Percentiles rank a stretch among this genome's conserved stretches.
These are phyloP conservation scores for Salvelinus namaycush DNA, from an alignment of 2,113 vertebrate genomes.

Conservation along the genomic window DNA sequence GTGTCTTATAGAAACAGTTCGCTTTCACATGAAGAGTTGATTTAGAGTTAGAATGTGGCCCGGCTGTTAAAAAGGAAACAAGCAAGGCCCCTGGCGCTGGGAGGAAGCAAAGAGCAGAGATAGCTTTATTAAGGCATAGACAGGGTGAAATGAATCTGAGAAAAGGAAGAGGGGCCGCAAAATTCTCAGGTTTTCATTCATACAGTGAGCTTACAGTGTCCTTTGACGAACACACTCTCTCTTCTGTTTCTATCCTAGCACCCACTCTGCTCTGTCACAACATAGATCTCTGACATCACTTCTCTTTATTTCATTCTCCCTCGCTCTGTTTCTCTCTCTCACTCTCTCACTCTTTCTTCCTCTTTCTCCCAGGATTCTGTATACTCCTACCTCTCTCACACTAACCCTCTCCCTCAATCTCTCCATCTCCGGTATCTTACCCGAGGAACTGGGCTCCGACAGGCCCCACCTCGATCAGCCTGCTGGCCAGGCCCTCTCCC, in stretches of 20 bases:
- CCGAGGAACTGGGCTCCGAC: slow-evolving; percentile 98
- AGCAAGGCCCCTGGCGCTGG: slow-evolving; percentile 47
- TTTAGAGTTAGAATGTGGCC: slow-evolving; percentile 38
- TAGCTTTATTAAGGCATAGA: slow-evolving; percentile 56
- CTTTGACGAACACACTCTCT: neutral
- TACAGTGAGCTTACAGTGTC: neutral
- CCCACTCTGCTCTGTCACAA: neutral
- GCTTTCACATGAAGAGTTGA: slow-evolving; percentile 3
- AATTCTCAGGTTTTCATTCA: slow-evolving; percentile 15
- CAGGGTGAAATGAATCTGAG: slow-evolving; percentile 50
- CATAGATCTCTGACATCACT: neutral
- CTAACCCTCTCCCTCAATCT: neutral
- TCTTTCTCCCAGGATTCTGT: neutral
- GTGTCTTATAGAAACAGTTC: slow-evolving; percentile 31
- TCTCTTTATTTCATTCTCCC: neutral
- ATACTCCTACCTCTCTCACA: neutral
- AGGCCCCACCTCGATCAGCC: slow-evolving; percentile 94
- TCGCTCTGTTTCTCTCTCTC: neutral
- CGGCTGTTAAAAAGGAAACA: slow-evolving; percentile 52
- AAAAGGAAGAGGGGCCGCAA: slow-evolving; percentile 43
- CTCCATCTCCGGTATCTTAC: slow-evolving; percentile 74
- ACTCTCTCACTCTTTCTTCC: neutral
- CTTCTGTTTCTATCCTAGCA: neutral
- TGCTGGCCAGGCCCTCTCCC: slow-evolving; percentile 92
- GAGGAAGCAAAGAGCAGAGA: slow-evolving; percentile 49